Evolutionary conservation across 35 echinoderm and acorn worm genomes (phyloP).

Genomic region (Ptychodera flava): DNA sequence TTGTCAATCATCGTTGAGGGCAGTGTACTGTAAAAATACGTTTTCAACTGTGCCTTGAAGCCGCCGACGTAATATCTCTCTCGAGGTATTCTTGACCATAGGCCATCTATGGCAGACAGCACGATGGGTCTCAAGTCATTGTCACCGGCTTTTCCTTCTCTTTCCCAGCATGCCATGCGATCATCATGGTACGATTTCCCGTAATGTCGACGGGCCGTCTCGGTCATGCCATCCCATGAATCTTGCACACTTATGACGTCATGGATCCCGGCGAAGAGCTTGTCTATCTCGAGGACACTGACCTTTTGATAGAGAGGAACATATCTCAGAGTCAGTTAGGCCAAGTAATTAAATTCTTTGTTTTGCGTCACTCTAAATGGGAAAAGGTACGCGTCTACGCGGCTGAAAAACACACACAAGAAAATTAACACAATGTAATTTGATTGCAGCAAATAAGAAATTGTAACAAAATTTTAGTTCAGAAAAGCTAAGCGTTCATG

Average conservation of each 20-base stretch:
- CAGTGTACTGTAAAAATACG: not conserved
- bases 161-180: not conserved
- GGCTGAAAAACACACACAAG: no score
- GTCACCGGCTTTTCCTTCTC: not conserved
- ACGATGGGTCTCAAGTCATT: not conserved
- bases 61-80: not conserved
- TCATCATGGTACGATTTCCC: not conserved
- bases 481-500: no score
- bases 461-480: no score
- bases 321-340: no score
- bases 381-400: no score
- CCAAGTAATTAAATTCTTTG: no score
- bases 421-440: no score
- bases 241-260: not conserved
- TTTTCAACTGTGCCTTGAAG: not conserved
- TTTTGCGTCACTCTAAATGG: no score
- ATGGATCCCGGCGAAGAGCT: not conserved
- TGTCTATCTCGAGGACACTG: not conserved
- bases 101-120: not conserved
- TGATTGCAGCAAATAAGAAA: no score
- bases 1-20: not conserved
- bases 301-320: no score
- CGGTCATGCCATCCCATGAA: not conserved
- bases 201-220: not conserved
- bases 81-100: not conserved